Conservation (phyloP, 2,113 vertebrate species). For the Octodon degus region DNA sequence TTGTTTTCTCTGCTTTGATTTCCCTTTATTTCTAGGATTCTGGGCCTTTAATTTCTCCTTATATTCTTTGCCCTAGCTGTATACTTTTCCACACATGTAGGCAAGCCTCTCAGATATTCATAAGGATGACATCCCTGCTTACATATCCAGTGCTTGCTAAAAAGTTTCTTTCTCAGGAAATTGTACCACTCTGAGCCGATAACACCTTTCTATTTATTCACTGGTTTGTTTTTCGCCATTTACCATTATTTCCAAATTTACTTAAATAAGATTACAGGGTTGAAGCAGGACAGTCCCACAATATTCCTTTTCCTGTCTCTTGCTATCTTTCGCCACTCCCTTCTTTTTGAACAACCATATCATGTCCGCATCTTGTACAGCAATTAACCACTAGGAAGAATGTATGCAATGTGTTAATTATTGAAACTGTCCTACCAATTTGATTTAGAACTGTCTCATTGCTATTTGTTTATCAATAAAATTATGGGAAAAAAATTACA, state of each 20-base stretch:
- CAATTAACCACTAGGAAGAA: too few relatives aligned
- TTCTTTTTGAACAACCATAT: too few relatives aligned
- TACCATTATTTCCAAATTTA: neutral
- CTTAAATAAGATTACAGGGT: neutral
- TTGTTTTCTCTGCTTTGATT: neutral
- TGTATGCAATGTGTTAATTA: too few relatives aligned
- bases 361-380: too few relatives aligned
- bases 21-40: neutral
- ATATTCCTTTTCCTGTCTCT: too few relatives aligned
- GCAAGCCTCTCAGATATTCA: neutral
- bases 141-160: neutral
- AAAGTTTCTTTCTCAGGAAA: neutral
- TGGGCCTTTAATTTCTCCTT: neutral
- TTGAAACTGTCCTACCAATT: too few relatives aligned
- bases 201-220: neutral
- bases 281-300: too few relatives aligned
- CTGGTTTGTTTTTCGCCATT: neutral
- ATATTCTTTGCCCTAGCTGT: neutral
- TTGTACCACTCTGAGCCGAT: accelerated
- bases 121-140: neutral
- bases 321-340: too few relatives aligned
- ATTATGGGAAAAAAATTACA: too few relatives aligned
- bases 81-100: neutral
- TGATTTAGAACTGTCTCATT: too few relatives aligned
- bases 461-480: too few relatives aligned